Evolutionary conservation across 2,888 invertebrate genomes (phyloP), one percentile per base, ranked within the genome.

Genomic region (Agrochola lychnidis): DNA sequence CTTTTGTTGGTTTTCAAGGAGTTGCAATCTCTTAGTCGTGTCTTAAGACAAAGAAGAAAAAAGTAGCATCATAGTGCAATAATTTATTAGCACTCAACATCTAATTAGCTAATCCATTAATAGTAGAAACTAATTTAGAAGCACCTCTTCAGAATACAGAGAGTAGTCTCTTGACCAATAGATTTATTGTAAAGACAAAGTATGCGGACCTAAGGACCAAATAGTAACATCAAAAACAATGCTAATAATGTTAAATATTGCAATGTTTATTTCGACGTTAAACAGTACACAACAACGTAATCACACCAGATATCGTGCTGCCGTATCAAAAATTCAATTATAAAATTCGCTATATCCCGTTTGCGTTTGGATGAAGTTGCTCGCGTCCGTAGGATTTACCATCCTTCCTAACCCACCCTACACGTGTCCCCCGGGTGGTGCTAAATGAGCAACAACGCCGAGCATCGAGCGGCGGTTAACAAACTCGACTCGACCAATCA

Each of bases 321-420:
- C 77, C 82, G 77, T 90, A 94, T 94, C 90, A 93, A 94, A 94
- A 94, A 94, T 94, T 94, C 93, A 94, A 94, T 95, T 94, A 94
- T 91, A 92, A 93, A 93, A 93, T 93, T 90, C 80, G 88, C 89
- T 81, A 87, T 89, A 84, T 82, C 71, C 90, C 83, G 85, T 89
- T 89, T 88, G 89, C 87, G 87, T n/a, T n/a, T n/a, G n/a, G n/a
- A n/a, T n/a, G n/a, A n/a, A n/a, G n/a, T n/a, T n/a, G n/a, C n/a
- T n/a, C n/a, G n/a, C n/a, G n/a, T n/a, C n/a, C n/a, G n/a, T n/a
- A n/a, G n/a, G n/a, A n/a, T n/a, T n/a, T n/a, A n/a, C n/a, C n/a
- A n/a, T n/a, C n/a, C n/a, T n/a, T n/a, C n/a, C n/a, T n/a, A n/a
- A n/a, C n/a, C n/a, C n/a, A n/a, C n/a, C n/a, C n/a, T n/a, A n/a